Conservation (phyloP, 2,888 invertebrate species). For the Eretmocerus hayati region DNA sequence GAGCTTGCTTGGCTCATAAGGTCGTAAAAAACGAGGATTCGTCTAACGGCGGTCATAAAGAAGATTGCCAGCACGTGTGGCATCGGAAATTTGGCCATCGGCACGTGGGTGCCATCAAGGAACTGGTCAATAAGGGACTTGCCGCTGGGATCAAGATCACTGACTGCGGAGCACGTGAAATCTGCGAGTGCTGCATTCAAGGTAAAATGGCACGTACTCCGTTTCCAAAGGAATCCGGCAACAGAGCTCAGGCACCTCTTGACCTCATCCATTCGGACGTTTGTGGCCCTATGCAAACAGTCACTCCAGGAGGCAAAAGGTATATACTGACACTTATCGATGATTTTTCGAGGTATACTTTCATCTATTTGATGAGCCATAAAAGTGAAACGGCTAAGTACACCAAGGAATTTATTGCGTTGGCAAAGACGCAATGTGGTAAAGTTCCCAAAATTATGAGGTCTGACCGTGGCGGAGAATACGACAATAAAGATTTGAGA, state of each 20-base stretch:
- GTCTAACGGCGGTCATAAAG: neutral
- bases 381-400: conserved; percentile 10
- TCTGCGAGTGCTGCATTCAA: conserved; percentile 3
- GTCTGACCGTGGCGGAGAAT: conserved; percentile 30
- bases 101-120: neutral
- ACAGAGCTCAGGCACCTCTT: neutral
- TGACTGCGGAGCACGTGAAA: neutral
- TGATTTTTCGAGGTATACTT: conserved; percentile 30
- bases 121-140: neutral
- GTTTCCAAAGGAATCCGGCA: neutral
- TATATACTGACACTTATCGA: conserved; percentile 34
- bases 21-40: neutral
- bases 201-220: conserved; percentile 1
- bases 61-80: conserved; percentile 2
- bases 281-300: conserved; percentile 33
- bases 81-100: conserved; percentile 3
- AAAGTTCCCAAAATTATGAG: conserved; percentile 17
- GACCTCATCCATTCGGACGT: conserved; percentile 24
- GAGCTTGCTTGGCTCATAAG: neutral
- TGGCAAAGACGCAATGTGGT: conserved; percentile 5
- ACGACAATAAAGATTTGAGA: conserved; percentile 21
- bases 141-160: neutral
- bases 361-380: conserved; percentile 9
- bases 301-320: conserved; percentile 27
- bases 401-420: conserved; percentile 11